Evolutionary conservation across 2,113 vertebrate species (phyloP).

Genomic region (Glaucomys volans): DNA sequence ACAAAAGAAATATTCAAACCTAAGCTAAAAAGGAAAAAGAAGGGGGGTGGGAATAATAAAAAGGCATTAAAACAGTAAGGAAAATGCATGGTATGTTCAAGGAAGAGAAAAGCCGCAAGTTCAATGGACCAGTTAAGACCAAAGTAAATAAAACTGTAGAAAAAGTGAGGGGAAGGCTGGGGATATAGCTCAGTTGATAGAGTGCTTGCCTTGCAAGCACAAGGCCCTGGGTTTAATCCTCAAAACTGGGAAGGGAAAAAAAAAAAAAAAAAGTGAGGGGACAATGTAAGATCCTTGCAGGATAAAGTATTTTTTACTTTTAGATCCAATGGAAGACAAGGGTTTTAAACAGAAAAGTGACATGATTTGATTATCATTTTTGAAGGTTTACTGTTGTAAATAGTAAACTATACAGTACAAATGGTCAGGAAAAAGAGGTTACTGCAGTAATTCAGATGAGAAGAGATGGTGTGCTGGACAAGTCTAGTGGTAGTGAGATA

Average conservation of each 20-base stretch:
- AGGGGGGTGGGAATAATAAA: background rate
- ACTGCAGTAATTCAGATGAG: background rate
- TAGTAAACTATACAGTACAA: background rate
- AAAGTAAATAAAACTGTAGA: background rate
- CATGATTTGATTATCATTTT: background rate
- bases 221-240: too few species aligned
- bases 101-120: background rate
- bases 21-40: background rate
- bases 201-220: too few species aligned
- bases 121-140: background rate
- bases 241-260: too few species aligned
- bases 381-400: background rate
- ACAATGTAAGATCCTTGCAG: background rate
- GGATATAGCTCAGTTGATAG: too few species aligned
- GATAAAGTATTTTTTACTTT: background rate
- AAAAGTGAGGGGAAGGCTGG: background rate
- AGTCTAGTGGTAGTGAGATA: background rate
- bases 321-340: background rate
- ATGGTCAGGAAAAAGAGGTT: background rate
- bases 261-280: background rate
- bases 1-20: background rate
- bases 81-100: background rate
- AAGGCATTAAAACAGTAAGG: background rate
- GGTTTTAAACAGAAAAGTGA: background rate
- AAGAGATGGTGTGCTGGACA: background rate